A percentile compares a stretch with the other conserved stretches of the same genome.
Conservation (phyloP, 2,888 invertebrate genomes). For the Pogonocherus hispidulus region DNA sequence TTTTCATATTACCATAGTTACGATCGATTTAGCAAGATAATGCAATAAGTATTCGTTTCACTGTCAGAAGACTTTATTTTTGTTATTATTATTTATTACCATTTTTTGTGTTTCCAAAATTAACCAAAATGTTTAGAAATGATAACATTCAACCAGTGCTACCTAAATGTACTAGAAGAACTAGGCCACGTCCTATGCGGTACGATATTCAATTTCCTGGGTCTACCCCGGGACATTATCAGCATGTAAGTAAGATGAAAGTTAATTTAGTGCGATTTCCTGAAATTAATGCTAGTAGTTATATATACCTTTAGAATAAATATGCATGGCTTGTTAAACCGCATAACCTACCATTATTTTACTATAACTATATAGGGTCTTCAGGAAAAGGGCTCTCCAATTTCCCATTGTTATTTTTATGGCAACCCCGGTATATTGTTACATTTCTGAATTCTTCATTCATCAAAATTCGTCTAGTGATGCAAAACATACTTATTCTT, state of each 20-base stretch:
- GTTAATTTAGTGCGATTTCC: too few relatives aligned
- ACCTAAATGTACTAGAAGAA: conserved; percentile 32
- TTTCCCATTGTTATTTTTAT: too few relatives aligned
- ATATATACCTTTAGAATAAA: too few relatives aligned
- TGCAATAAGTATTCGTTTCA: background rate
- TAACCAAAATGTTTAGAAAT: conserved; percentile 40
- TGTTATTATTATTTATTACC: conserved; percentile 15
- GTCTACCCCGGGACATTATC: conserved; percentile 38
- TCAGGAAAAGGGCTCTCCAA: too few relatives aligned
- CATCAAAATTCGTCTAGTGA: too few relatives aligned
- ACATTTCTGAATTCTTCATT: too few relatives aligned
- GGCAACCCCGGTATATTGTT: too few relatives aligned
- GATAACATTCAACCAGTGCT: conserved; percentile 25
- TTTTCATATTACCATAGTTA: conserved; percentile 21
- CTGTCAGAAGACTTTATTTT: conserved; percentile 1
- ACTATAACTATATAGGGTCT: too few relatives aligned
- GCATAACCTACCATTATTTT: too few relatives aligned
- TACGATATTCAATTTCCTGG: conserved; percentile 43
- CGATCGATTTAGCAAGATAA: conserved; percentile 24
- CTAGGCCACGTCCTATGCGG: conserved; percentile 31
- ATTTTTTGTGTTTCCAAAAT: conserved; percentile 5
- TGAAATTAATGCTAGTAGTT: too few relatives aligned
- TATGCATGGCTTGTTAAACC: too few relatives aligned
- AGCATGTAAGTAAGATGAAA: conserved; percentile 42
- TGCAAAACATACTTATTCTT: too few relatives aligned